A percentile compares a stretch with the other conserved stretches of the same genome.
phyloP scores from a whole-genome alignment of 2,797 vertebrate species.

The Lagorchestes hirsutus region DNA sequence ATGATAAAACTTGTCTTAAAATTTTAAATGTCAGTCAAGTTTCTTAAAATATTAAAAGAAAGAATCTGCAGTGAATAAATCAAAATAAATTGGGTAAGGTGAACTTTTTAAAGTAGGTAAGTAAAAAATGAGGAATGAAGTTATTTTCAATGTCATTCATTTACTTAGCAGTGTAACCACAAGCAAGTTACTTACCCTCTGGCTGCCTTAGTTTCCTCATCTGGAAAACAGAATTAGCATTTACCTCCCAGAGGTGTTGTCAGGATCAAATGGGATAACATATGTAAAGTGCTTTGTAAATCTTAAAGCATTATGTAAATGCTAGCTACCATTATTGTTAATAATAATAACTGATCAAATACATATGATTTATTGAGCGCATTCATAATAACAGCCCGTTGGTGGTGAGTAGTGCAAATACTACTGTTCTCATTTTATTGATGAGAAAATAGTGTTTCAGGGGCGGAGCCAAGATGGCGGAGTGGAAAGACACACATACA shows the following conservation, averaged over 20 bases:
- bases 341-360: background rate
- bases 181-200: background rate
- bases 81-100: background rate
- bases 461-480: too few relatives aligned
- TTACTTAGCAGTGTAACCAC: background rate
- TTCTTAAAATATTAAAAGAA: conserved; percentile 24
- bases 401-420: background rate
- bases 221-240: background rate
- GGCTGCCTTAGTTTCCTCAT: background rate
- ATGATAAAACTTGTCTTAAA: background rate
- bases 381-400: background rate
- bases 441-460: background rate
- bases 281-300: background rate
- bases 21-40: background rate
- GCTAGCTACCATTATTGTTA: background rate
- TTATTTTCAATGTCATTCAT: background rate
- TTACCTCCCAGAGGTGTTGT: background rate
- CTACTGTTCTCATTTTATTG: background rate
- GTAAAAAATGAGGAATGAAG: background rate
- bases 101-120: background rate
- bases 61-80: background rate
- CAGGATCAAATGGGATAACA: background rate
- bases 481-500: too few relatives aligned
- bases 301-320: background rate
- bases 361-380: background rate